A percentile compares a stretch with the other conserved stretches of the same genome.
These are phyloP conservation scores for Hedychridium roseum DNA, from an alignment of 2,888 invertebrate genomes.

Conservation along the genomic window DNA sequence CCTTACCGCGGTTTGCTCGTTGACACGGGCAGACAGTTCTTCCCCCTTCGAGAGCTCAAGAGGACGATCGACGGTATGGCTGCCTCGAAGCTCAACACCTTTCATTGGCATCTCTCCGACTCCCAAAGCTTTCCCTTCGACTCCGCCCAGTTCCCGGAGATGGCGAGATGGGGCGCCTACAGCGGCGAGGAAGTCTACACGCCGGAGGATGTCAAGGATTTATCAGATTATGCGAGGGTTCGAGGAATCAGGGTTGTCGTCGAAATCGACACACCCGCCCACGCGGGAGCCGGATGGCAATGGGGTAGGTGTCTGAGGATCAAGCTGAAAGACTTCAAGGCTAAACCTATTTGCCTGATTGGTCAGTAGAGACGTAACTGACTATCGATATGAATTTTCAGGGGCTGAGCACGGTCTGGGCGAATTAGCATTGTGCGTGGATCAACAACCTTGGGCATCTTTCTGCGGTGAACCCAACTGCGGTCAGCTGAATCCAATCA, in stretches of 20 bases:
- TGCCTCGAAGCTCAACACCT: slow-evolving; percentile 87
- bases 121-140: slow-evolving; percentile 92
- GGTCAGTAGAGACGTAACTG: too few relatives aligned
- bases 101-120: slow-evolving; percentile 93
- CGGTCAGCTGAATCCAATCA: slow-evolving; percentile 84
- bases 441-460: slow-evolving; percentile 80
- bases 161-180: slow-evolving; percentile 86
- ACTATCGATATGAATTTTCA: too few relatives aligned
- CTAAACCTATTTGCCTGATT: too few relatives aligned
- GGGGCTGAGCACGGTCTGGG: slow-evolving; percentile 76
- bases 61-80: slow-evolving; percentile 88
- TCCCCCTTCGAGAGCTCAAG: slow-evolving; percentile 76
- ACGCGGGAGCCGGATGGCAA: slow-evolving; percentile 87
- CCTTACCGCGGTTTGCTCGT: slow-evolving; percentile 86
- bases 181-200: slow-evolving; percentile 81
- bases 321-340: too few relatives aligned
- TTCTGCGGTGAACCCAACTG: slow-evolving; percentile 89
- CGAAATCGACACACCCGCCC: slow-evolving; percentile 91
- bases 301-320: slow-evolving; percentile 69
- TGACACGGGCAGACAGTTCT: slow-evolving; percentile 91
- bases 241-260: slow-evolving; percentile 87
- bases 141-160: slow-evolving; percentile 77
- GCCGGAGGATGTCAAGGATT: slow-evolving; percentile 73
- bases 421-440: slow-evolving; percentile 81
- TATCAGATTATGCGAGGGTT: slow-evolving; percentile 80